These are phyloP conservation scores for Beris morrisii DNA, from an alignment of 2,888 invertebrate genomes.

Conservation along the genomic window DNA sequence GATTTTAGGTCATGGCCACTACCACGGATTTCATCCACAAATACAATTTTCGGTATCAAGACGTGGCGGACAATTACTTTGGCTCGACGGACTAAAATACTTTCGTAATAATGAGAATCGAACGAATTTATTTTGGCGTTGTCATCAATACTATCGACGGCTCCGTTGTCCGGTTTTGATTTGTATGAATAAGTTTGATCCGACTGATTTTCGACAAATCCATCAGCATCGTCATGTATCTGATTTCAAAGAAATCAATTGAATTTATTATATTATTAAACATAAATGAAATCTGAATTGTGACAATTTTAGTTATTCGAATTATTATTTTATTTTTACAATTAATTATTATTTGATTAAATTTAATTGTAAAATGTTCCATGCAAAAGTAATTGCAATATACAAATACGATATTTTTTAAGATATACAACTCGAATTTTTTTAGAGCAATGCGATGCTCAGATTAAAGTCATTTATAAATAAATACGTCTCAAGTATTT, in stretches of 20 bases:
- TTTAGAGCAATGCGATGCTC: background rate
- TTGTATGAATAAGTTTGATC: constrained; percentile 54
- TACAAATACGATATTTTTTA: constrained; percentile 3
- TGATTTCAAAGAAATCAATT: constrained; percentile 5
- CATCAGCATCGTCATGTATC: constrained; percentile 52
- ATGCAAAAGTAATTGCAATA: background rate
- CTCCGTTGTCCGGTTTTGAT: constrained; percentile 54
- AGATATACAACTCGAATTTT: constrained; percentile 5
- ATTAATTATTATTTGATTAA: too few species aligned
- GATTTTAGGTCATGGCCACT: constrained; percentile 13
- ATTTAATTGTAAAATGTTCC: too few species aligned
- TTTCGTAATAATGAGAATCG: constrained; percentile 56
- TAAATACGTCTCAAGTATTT: too few species aligned
- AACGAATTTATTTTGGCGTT: constrained; percentile 54
- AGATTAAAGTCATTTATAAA: too few species aligned
- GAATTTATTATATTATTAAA: background rate
- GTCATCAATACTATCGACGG: constrained; percentile 54
- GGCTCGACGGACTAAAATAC: constrained; percentile 53
- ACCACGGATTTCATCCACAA: constrained; percentile 44
- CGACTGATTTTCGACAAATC: constrained; percentile 53
- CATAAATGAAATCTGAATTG: background rate
- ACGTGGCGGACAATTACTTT: constrained; percentile 53
- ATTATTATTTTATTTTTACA: too few species aligned
- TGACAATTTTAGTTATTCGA: too few species aligned
- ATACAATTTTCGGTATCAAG: constrained; percentile 53